phyloP scores from a whole-genome alignment of 2,113 vertebrate species.

The Podocnemis expansa region DNA sequence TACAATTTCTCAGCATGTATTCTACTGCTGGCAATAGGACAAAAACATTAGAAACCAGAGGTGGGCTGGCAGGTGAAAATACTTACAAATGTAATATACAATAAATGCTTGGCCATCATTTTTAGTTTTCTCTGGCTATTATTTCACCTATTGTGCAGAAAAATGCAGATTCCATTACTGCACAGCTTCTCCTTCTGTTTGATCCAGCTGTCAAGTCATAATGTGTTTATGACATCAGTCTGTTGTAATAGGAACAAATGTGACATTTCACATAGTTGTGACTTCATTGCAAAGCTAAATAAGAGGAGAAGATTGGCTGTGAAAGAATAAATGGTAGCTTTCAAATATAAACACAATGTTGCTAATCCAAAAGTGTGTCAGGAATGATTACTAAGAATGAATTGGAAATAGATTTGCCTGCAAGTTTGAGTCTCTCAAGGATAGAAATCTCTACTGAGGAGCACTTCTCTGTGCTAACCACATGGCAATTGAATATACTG shows the following conservation, averaged over 20 bases:
- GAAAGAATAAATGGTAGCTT: neutral
- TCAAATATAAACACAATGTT: neutral
- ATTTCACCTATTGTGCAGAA: neutral
- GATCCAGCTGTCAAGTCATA: neutral
- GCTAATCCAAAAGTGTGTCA: conserved; percentile 9
- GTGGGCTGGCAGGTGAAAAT: neutral
- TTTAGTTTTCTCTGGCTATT: neutral
- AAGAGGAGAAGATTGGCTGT: neutral
- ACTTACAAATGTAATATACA: neutral
- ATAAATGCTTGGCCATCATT: neutral
- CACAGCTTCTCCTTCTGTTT: neutral
- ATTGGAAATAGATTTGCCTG: conserved; percentile 37
- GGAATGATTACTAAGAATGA: conserved; percentile 8
- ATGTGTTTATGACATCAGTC: accelerated
- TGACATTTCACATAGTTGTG: neutral
- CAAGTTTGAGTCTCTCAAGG: conserved; percentile 25
- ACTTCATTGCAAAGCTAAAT: neutral
- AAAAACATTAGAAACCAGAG: neutral
- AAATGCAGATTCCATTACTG: neutral
- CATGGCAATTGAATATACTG: neutral
- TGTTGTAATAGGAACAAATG: neutral
- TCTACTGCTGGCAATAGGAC: neutral
- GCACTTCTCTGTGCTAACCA: neutral
- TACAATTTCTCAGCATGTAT: accelerated
- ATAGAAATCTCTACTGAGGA: neutral